A percentile compares a stretch with the other conserved stretches of the same genome.
Evolutionary conservation across 2,888 invertebrate species (phyloP).

Genomic region (Alitta virens): DNA sequence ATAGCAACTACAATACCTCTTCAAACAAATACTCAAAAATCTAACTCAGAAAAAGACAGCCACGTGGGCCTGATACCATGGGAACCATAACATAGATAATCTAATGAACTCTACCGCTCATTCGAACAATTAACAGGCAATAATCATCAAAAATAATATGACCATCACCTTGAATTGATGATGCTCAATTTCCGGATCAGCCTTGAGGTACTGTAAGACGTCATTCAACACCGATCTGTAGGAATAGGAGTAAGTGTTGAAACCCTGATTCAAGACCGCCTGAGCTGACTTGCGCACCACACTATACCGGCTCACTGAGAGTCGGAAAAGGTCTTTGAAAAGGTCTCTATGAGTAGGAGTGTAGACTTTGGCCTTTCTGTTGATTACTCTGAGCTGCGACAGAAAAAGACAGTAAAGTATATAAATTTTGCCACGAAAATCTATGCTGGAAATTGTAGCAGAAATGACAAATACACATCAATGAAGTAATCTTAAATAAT

Average conservation of each 20-base stretch:
- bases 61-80: too few species aligned
- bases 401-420: slow-evolving; percentile 21
- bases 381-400: slow-evolving; percentile 56
- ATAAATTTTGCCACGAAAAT: too few species aligned
- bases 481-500: too few species aligned
- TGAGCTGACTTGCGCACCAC: slow-evolving; percentile 71
- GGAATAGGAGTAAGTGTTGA: slow-evolving; percentile 70
- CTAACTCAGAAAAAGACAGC: too few species aligned
- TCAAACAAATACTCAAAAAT: too few species aligned
- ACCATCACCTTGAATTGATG: slow-evolving; percentile 66
- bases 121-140: background rate
- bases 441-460: too few species aligned
- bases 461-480: too few species aligned
- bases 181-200: slow-evolving; percentile 64
- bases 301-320: slow-evolving; percentile 70
- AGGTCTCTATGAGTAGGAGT: slow-evolving; percentile 66
- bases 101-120: too few species aligned
- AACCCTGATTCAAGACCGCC: slow-evolving; percentile 65
- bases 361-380: slow-evolving; percentile 54
- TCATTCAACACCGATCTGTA: slow-evolving; percentile 69
- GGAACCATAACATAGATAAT: too few species aligned
- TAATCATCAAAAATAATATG: background rate
- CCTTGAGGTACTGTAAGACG: slow-evolving; percentile 62
- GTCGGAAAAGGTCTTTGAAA: slow-evolving; percentile 64
- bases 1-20: too few species aligned